These are phyloP conservation scores for Tringa solitaria DNA, from an alignment of 2,113 vertebrate species.

Conservation along the genomic window DNA sequence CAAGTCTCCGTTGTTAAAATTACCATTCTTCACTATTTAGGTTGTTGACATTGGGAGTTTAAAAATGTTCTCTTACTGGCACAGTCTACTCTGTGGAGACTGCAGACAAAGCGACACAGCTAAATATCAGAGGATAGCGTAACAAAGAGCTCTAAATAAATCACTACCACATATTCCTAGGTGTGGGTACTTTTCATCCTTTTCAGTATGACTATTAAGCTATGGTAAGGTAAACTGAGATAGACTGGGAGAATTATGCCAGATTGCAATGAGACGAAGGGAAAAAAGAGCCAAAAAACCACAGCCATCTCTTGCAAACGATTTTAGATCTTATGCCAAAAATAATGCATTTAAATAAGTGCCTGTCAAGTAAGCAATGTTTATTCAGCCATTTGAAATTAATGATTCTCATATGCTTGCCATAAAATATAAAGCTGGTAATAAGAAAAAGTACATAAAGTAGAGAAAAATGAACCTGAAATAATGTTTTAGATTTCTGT, in stretches of 20 bases:
- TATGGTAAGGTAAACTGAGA: neutral
- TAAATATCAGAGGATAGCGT: neutral
- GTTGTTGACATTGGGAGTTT: neutral
- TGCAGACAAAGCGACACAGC: neutral
- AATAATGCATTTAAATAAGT: constrained; percentile 32
- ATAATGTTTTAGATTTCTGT: neutral
- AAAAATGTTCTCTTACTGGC: neutral
- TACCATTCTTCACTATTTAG: neutral
- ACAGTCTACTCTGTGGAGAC: neutral
- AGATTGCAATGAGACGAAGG: neutral
- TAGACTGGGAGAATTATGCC: neutral
- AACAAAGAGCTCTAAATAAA: neutral
- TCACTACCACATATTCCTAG: neutral
- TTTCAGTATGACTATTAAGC: neutral
- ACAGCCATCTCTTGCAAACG: neutral
- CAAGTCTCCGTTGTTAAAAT: neutral
- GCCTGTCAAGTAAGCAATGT: constrained; percentile 12
- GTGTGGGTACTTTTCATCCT: neutral
- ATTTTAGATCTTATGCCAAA: constrained; percentile 27
- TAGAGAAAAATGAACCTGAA: neutral
- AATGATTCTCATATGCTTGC: constrained; percentile 15
- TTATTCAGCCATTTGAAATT: constrained; percentile 36
- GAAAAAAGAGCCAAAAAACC: neutral
- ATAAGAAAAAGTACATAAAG: neutral
- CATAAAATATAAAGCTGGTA: neutral